Evolutionary conservation across 2,888 invertebrate species (phyloP), one percentile per base, ranked within the genome.

Genomic region (Cremastinae sp.): DNA sequence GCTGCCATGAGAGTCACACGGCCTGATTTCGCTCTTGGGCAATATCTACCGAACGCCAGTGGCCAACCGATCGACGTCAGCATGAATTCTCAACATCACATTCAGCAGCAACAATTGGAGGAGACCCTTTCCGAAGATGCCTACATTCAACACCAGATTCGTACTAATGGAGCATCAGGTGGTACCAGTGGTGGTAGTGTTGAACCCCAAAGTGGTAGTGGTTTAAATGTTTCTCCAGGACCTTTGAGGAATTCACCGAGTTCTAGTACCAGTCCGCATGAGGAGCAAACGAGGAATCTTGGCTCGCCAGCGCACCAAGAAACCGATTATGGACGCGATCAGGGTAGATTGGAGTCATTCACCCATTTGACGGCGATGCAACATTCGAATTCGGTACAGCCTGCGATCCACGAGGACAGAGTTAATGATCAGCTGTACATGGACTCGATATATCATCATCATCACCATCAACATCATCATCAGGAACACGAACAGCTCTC

Each of bases 301-400:
- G 86, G 88, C 45, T 83, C 83, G 8, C 83, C 87, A 1, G 14
- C 14, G 0, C 5, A 43, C 18, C 75, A 53, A 10, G 85, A 87
- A 20, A 83, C 81, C 0, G 82, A 81, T 7, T 89, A 89, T 77
- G 88, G 88, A 55, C 87, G 86, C 2, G 88, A 87, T 16, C 87
- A 84, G 18, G 81, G 79, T 0, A 82, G 88, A 22, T 51, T 87
- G 0, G 88, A 89, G n/a, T 78, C 79, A 4, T 89, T 88, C 72
- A 88, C 90, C 0, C 89, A 89, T 75, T 79, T 90, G 12, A 89
- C 90, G 3, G 82, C 89, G 0, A 87, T 90, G 86, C 90, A 90
- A 56, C 88, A 88, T 2, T 83, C 86, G 0, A 51, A 82, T 8
- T 82, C 85, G 37, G 82, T 85, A 0, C 85, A 84, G 69, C 3